Evolutionary conservation across 2,797 vertebrate genomes (phyloP).

Genomic region (Phoxinus dragarum): DNA sequence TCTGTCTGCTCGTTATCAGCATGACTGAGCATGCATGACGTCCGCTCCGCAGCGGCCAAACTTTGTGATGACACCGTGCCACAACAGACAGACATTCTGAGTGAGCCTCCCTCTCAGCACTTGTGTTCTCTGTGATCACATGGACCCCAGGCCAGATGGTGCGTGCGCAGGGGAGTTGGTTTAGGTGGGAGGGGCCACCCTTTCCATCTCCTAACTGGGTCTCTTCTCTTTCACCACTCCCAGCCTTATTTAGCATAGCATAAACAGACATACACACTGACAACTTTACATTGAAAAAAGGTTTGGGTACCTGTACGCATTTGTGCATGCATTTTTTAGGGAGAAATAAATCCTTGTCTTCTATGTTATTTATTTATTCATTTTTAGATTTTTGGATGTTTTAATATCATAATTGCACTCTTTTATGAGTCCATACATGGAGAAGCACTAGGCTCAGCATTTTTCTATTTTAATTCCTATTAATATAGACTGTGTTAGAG

Average conservation of each 20-base stretch:
- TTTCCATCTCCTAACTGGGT: slow-evolving; percentile 54
- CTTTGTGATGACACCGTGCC: background rate
- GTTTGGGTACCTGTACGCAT: background rate
- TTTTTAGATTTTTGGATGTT: background rate
- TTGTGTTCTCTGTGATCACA: slow-evolving; percentile 43
- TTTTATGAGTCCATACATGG: slow-evolving; percentile 3
- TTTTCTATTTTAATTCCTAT: slow-evolving; percentile 36
- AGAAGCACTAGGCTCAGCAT: background rate
- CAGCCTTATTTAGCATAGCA: slow-evolving; percentile 44
- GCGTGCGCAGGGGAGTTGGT: slow-evolving; percentile 6
- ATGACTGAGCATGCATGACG: slow-evolving; percentile 41
- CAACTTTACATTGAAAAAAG: background rate
- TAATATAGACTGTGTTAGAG: slow-evolving; percentile 35
- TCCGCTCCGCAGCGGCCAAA: background rate
- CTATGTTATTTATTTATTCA: background rate
- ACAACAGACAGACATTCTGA: background rate
- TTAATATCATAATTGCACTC: background rate
- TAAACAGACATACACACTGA: slow-evolving; percentile 42
- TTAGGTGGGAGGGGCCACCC: slow-evolving; percentile 19
- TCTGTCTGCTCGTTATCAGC: slow-evolving; percentile 1
- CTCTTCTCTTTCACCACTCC: slow-evolving; percentile 42
- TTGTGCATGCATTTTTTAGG: background rate
- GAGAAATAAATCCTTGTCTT: background rate
- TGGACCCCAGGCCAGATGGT: slow-evolving; percentile 59
- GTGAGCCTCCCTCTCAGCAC: background rate